Percentiles rank a stretch among this genome's conserved stretches.
These are phyloP conservation scores for Dicerorhinus sumatrensis DNA, from an alignment of 2,113 vertebrate genomes.

Conservation along the genomic window DNA sequence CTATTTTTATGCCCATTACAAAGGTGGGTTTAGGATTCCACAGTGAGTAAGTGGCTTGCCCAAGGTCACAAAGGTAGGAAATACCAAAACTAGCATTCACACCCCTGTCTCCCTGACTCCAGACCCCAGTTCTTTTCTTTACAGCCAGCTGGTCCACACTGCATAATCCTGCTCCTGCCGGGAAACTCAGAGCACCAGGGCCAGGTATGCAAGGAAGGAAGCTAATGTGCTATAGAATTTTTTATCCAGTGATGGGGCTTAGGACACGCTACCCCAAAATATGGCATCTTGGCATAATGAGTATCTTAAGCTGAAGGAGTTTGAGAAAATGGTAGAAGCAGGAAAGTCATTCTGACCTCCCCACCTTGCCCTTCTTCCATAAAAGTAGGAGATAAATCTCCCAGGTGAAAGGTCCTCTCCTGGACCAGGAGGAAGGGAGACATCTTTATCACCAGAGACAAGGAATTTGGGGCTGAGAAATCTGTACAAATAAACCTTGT, in stretches of 20 bases:
- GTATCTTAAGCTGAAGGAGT: background rate
- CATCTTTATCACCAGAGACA: background rate
- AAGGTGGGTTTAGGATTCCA: background rate
- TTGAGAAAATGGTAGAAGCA: background rate
- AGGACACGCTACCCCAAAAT: background rate
- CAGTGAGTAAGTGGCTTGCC: background rate
- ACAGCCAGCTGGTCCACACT: background rate
- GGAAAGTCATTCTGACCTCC: background rate
- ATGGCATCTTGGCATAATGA: background rate
- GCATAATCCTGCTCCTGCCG: background rate
- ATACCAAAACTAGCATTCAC: background rate
- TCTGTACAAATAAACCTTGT: background rate
- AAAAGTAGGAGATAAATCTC: background rate
- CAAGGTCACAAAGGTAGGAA: background rate
- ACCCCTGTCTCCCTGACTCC: background rate
- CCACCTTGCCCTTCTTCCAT: background rate
- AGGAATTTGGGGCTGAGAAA: background rate
- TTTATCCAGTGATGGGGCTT: background rate
- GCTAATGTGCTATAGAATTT: background rate
- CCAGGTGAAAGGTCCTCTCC: background rate
- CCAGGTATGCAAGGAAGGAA: background rate
- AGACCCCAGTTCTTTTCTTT: background rate
- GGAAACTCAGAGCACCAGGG: background rate
- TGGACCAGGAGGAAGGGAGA: background rate
- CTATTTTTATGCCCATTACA: background rate